These are phyloP conservation scores for Microtus montanus DNA, from an alignment of 2,113 vertebrate genomes.

Conservation along the genomic window DNA sequence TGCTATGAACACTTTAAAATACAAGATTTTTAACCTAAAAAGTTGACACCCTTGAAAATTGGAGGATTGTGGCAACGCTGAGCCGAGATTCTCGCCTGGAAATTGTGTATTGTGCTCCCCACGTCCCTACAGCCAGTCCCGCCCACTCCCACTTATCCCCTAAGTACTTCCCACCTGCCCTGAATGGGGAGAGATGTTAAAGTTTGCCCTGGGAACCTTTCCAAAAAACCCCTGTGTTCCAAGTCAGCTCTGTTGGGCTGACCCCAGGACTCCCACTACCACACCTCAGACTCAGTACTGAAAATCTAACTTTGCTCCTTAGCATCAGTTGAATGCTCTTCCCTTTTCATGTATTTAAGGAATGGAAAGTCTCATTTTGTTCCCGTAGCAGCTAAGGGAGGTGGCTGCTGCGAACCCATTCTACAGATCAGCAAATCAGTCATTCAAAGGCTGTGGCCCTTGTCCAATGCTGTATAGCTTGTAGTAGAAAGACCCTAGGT, in stretches of 20 bases:
- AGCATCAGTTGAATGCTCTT: not conserved
- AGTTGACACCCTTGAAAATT: not conserved
- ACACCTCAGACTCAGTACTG: fast-evolving
- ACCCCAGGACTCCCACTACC: fast-evolving
- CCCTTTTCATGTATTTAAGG: not conserved
- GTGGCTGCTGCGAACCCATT: no score
- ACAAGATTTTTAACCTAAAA: not conserved
- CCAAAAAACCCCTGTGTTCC: not conserved
- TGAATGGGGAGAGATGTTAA: not conserved
- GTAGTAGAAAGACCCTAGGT: not conserved
- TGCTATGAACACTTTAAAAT: not conserved
- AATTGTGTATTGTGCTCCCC: not conserved
- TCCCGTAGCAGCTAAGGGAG: not conserved
- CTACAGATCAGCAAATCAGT: not conserved
- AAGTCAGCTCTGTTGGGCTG: not conserved
- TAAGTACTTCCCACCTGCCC: not conserved
- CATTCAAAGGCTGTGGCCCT: not conserved
- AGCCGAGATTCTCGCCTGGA: not conserved
- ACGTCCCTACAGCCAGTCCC: not conserved
- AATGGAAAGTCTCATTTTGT: not conserved
- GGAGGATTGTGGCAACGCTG: not conserved
- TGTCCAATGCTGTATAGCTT: fast-evolving
- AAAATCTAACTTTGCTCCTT: not conserved
- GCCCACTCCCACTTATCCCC: fast-evolving
- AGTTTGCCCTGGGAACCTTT: not conserved